Conservation (phyloP, 2,797 vertebrate species). For the Premnoplex brunnescens region DNA sequence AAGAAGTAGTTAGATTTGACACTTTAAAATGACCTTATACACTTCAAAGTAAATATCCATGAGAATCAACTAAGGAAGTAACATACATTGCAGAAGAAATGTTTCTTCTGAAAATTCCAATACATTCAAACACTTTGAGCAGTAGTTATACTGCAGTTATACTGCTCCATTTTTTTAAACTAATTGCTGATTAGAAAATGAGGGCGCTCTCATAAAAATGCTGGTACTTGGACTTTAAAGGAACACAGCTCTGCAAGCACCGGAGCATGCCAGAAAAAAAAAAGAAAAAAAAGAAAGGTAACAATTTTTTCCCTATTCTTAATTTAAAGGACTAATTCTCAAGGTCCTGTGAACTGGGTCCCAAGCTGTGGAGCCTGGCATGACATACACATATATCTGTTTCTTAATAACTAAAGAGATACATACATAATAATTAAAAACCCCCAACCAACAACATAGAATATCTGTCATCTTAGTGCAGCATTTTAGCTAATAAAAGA, state of each 20-base stretch:
- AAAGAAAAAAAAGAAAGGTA: too few species aligned
- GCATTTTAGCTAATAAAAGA: neutral
- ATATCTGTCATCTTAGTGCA: neutral
- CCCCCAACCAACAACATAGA: accelerated
- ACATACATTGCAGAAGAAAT: neutral
- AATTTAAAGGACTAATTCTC: neutral
- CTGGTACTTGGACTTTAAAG: neutral
- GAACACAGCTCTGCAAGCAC: neutral
- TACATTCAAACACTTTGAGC: neutral
- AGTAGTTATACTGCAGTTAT: neutral
- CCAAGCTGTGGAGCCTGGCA: neutral
- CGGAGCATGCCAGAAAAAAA: neutral
- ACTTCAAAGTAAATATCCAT: neutral
- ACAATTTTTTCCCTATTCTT: neutral
- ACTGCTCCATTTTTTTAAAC: neutral
- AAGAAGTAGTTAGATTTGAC: neutral
- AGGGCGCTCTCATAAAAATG: neutral
- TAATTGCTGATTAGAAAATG: neutral
- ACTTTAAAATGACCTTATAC: neutral
- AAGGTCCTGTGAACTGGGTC: neutral
- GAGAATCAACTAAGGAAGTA: neutral
- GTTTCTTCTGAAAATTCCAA: neutral
- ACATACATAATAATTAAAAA: neutral
- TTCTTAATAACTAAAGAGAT: neutral
- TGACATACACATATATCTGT: neutral